phyloP scores from a whole-genome alignment of 2,113 vertebrate genomes.

The Dicerorhinus sumatrensis region DNA sequence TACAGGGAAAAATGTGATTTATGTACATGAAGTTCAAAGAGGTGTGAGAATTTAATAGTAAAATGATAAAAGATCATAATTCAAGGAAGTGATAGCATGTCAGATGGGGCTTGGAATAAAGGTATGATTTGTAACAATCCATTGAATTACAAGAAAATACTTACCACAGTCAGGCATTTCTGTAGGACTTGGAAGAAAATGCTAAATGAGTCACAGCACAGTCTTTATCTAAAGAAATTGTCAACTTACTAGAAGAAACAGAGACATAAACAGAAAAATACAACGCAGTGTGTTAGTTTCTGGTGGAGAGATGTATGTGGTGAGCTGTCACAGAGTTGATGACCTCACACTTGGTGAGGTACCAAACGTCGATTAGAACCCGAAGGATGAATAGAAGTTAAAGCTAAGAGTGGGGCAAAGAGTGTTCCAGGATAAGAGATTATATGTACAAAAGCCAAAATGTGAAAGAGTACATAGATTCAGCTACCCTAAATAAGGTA shows the following conservation, averaged over 20 bases:
- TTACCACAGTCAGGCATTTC: neutral
- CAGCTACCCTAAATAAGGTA: neutral
- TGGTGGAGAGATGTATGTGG: neutral
- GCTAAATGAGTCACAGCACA: neutral
- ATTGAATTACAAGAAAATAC: conserved; percentile 13
- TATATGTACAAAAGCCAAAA: neutral
- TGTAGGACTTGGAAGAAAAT: neutral
- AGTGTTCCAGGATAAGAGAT: neutral
- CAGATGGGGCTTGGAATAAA: neutral
- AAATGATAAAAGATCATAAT: neutral
- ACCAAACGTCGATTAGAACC: neutral
- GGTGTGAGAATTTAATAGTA: neutral
- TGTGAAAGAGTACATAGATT: neutral
- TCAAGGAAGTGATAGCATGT: neutral
- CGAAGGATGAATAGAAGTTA: neutral
- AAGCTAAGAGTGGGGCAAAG: neutral
- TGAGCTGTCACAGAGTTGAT: neutral
- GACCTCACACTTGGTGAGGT: neutral
- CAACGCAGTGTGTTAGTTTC: neutral
- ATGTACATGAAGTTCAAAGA: neutral
- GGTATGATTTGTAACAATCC: neutral
- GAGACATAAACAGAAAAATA: neutral
- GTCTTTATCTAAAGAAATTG: neutral
- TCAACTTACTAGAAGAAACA: neutral
- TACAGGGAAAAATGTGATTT: neutral